Percentiles rank a stretch among this genome's conserved stretches.
Conservation (phyloP, 2,888 invertebrate genomes). For the Boloria selene region DNA sequence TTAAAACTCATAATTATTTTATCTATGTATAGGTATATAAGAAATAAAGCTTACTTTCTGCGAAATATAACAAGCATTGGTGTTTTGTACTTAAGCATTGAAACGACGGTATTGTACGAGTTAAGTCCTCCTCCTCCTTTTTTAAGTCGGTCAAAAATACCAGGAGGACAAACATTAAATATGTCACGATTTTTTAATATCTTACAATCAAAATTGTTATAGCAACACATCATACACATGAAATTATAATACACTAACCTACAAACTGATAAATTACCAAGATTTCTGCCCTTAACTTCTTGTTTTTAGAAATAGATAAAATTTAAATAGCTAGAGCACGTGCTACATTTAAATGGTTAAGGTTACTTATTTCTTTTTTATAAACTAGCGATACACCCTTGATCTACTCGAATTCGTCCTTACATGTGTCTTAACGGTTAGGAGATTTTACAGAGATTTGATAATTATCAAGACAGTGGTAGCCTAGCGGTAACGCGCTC, state of each 20-base stretch:
- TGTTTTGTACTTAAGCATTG: no score
- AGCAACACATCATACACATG: conserved; percentile 38
- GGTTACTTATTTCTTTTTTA: conserved; percentile 29
- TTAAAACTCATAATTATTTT: no score
- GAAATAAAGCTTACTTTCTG: no score
- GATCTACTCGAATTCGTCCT: not conserved
- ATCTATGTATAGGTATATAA: no score
- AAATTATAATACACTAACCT: conserved; percentile 29
- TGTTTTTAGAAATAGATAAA: conserved; percentile 53
- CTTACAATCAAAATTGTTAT: conserved; percentile 12
- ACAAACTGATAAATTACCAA: conserved; percentile 58
- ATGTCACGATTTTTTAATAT: conserved; percentile 41
- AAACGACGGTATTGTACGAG: no score
- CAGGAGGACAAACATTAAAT: conserved; percentile 18
- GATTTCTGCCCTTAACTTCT: conserved; percentile 70
- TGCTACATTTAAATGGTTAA: conserved; percentile 46
- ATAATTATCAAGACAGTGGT: no score
- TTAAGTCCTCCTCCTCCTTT: no score
- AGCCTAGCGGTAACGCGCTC: no score
- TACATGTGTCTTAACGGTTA: no score
- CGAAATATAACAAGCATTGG: no score
- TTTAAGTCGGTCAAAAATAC: no score
- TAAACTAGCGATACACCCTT: not conserved
- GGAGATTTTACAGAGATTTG: no score
- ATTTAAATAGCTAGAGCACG: conserved; percentile 53